These are phyloP conservation scores for Macroglossus sobrinus DNA, from an alignment of 2,113 vertebrate genomes.

Conservation along the genomic window DNA sequence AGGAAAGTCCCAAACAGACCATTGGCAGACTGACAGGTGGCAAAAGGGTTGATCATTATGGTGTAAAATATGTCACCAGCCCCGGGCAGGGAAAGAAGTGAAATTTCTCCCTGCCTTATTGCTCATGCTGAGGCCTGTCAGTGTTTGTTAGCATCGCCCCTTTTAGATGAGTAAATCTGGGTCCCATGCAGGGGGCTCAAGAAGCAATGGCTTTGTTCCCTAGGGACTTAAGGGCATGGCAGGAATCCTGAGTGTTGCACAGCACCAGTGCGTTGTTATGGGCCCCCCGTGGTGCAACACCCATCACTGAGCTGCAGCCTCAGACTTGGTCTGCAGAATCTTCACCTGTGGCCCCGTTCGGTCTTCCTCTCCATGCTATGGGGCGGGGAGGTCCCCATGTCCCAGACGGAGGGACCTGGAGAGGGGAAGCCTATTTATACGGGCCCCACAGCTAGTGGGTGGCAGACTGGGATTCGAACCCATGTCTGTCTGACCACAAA, in stretches of 20 bases:
- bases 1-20: neutral
- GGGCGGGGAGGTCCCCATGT: rapidly evolving
- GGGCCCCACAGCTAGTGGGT: neutral
- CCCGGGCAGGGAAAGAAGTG: neutral
- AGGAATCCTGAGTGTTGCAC: neutral
- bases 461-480: neutral
- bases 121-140: neutral
- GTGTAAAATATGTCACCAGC: rapidly evolving
- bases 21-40: rapidly evolving
- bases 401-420: rapidly evolving
- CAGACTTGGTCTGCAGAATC: neutral
- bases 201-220: neutral
- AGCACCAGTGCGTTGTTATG: rapidly evolving
- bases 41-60: neutral
- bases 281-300: rapidly evolving
- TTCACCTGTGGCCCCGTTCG: rapidly evolving
- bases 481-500: neutral
- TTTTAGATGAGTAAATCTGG: neutral
- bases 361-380: too few species aligned
- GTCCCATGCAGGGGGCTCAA: neutral
- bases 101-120: rapidly evolving
- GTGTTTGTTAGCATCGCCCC: neutral
- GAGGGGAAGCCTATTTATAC: neutral
- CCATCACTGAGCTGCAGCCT: neutral
- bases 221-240: rapidly evolving